Evolutionary conservation across 1,140 invertebrate genomes (phyloP), one percentile per base, ranked within the genome.

Genomic region (Tyrophagus putrescentiae): DNA sequence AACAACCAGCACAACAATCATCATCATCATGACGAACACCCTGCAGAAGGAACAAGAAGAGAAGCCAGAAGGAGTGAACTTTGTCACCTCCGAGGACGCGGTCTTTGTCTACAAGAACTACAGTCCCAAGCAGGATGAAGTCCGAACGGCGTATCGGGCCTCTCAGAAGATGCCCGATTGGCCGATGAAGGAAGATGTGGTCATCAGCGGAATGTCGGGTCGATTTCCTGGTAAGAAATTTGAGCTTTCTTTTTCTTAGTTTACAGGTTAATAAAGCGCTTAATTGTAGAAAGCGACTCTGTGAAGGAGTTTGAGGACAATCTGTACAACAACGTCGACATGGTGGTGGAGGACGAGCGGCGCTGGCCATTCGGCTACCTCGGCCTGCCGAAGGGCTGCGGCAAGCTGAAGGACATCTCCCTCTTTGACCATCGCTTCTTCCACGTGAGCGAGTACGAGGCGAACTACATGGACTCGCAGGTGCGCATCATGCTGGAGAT

Each of bases 391-490:
- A 76, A 77, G 45, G n/a, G 91, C 62, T 82, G 79, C 67, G 93
- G 91, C 45, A 94, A 93, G 75, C 68, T 98, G 0, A 94, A 93
- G 72, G 83, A 94, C 63, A 66, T 97, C 34, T 72, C 76, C 33
- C 81, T 82, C 65, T 96, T 95, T 53, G 91, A 95, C 71, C 84
- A 87, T 5, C 79, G 83, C 18, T 94, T 92, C 71, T 95, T 95
- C 73, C 85, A 87, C 34, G 85, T 94, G 2, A 84, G 90, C 70
- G 81, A 69, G 1, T 91, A 93, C 73, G 88, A 95, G 71, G 90
- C 90, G 0, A 77, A 93, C 67, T 79, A 81, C 34, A 96, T 97
- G 90, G 92, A 97, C 70, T 92, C 93, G 2, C 87, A 94, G 70
- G 72, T 95, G 32, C 76, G 93, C 60, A 76, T 94, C 67, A 72